phyloP scores from a whole-genome alignment of 2,113 vertebrate genomes.

The Oenanthe melanoleuca region DNA sequence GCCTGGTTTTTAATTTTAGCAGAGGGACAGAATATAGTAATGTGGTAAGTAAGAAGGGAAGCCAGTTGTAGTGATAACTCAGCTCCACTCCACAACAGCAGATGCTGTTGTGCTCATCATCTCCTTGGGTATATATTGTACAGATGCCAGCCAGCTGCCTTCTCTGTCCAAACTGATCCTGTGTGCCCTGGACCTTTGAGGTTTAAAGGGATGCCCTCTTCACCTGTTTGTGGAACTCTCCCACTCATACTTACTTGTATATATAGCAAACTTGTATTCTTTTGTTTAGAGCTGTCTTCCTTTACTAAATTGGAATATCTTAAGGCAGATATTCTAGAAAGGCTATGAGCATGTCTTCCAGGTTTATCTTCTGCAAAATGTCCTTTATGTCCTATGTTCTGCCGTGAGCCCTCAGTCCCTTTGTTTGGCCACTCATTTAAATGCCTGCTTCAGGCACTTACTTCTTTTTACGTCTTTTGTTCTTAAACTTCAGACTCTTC shows the following conservation, averaged over 20 bases:
- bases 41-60: neutral
- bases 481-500: neutral
- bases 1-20: neutral
- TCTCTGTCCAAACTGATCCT: neutral
- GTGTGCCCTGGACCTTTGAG: neutral
- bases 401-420: neutral
- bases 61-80: no score
- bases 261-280: neutral
- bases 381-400: neutral
- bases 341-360: neutral
- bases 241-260: no score
- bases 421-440: neutral
- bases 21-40: neutral
- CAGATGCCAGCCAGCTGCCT: neutral
- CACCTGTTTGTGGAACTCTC: neutral
- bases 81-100: accelerated
- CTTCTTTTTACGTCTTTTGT: neutral
- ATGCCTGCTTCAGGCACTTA: neutral
- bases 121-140: neutral
- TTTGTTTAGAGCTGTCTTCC: neutral
- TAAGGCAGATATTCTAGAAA: neutral
- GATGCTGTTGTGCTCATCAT: neutral
- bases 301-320: accelerated
- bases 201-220: neutral
- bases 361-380: neutral